Base-by-base conservation (phyloP, 2,113 vertebrate genomes). In the Turnix velox region DNA sequence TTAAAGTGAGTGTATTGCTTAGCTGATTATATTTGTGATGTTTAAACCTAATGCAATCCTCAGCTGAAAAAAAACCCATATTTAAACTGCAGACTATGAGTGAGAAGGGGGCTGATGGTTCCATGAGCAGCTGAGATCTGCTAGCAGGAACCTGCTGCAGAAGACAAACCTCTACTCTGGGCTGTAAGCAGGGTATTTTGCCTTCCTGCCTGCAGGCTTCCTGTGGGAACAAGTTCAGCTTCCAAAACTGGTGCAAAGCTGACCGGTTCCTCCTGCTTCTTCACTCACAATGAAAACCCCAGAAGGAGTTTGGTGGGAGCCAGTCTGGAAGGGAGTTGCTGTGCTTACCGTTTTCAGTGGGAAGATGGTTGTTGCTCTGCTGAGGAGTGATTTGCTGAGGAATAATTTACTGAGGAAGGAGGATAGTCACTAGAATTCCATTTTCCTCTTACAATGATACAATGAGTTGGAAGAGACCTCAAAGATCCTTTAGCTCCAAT, bases 361-460 rank as follows among this genome's bases (percentile, higher is more conserved):
- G 17, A 55, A 37, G 2, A 4, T 24, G 46, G 20, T 17, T 0
- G 0, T 23, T 68, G 16, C 45, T 49, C 28, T 22, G 0, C 5
- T 42, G 37, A 51, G 24, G 12, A 58, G 30, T 8, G 49, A 69
- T 61, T 61, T 52, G 14, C 8, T 18, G 25, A 10, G 55, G 23
- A 49, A 31, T n/a, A n/a, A n/a, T n/a, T 61, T 52, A 15, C 8
- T 18, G 25, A 10, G 55, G 23, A 49, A 31, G 31, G 49, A 46
- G n/a, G 7, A 48, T 24, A 65, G 25, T 31, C 45, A 7, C 24
- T 37, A 30, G 45, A 40, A 7, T 28, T 73, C 72, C 7, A 4
- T 51, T 86, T 91, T 18, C 33, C 14, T 74, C 46, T 25, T 28
- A 67, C 35, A 4, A 30, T 24, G 69, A 10, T 40, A 16, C 28